These are phyloP conservation scores for Microplitis manilae DNA, from an alignment of 2,888 invertebrate species.

Conservation along the genomic window DNA sequence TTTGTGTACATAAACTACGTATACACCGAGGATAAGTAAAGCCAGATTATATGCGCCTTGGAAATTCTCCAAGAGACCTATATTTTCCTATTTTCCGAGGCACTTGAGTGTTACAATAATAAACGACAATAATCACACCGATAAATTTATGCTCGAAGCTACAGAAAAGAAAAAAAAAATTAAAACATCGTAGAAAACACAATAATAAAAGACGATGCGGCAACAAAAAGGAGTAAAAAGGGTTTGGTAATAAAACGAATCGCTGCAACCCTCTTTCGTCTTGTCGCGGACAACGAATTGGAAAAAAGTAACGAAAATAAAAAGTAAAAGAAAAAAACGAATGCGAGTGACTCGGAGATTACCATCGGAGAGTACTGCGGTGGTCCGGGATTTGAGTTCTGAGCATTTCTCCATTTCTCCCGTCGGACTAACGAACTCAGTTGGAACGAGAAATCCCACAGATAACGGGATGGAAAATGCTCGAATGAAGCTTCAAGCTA, in stretches of 20 bases:
- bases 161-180: constrained; percentile 10
- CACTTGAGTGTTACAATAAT: constrained; percentile 17
- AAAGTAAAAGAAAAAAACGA: constrained; percentile 27
- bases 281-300: constrained; percentile 1
- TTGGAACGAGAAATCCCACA: constrained; percentile 57
- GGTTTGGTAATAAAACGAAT: background rate
- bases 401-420: constrained; percentile 46
- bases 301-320: constrained; percentile 19
- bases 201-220: constrained; percentile 11
- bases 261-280: constrained; percentile 20
- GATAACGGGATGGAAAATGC: constrained; percentile 65
- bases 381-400: constrained; percentile 42
- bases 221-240: background rate
- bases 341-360: constrained; percentile 47
- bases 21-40: constrained; percentile 8
- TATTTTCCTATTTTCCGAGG: constrained; percentile 27
- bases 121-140: constrained; percentile 30
- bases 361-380: constrained; percentile 37
- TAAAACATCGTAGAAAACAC: constrained; percentile 12
- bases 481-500: constrained; percentile 56
- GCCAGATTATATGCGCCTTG: constrained; percentile 14
- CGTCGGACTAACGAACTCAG: constrained; percentile 61
- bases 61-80: constrained; percentile 23
- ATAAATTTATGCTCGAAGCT: constrained; percentile 27
- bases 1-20: background rate